Evolutionary conservation across 1,140 invertebrate species (phyloP), one percentile per base, ranked within the genome.

Genomic region (Chlorops oryzae): DNA sequence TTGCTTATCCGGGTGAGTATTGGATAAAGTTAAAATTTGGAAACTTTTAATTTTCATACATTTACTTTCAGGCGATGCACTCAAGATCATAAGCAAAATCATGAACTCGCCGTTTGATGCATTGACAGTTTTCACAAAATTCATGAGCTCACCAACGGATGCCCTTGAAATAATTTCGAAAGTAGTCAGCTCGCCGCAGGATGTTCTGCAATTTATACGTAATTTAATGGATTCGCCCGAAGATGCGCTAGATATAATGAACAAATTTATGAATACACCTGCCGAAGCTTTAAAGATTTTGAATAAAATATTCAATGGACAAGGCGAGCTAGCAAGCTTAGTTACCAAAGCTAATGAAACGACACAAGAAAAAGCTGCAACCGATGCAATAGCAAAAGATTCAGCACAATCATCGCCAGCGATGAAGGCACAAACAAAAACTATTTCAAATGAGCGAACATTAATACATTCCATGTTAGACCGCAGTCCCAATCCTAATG

Each of bases 41-140:
- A 38, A 38, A 10, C 15, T 9, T 38, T 43, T 27, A 12, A 12
- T 24, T 34, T n/a, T 42, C 24, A 40, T 27, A 32, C 43, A 10
- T 44, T 15, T 40, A 38, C 41, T 18, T 50, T 6, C 50, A 69
- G 69, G 70, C 35, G 66, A 72, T 46, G 70, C 62, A 0, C 58
- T 72, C 10, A 68, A 72, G 38, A 72, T 72, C 15, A 72, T 72
- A 27, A 69, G 63, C 39, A 72, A 72, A 62, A 61, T 72, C 47
- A 72, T 72, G 69, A 70, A 70, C 49, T 72, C 70, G 49, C 70
- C 70, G 15, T 66, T 72, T 43, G 65, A 72, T 49, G 70, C 70
- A 34, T 50, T 72, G 28, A 72, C 66, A 59, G 70, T 72, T 59
- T 72, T 72, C 38, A 72, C 69, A 2, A 72, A 72, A 51, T 72